These are phyloP conservation scores for Ophioderma brevispina DNA, from an alignment of 35 echinoderm and acorn worm genomes.

Conservation along the genomic window DNA sequence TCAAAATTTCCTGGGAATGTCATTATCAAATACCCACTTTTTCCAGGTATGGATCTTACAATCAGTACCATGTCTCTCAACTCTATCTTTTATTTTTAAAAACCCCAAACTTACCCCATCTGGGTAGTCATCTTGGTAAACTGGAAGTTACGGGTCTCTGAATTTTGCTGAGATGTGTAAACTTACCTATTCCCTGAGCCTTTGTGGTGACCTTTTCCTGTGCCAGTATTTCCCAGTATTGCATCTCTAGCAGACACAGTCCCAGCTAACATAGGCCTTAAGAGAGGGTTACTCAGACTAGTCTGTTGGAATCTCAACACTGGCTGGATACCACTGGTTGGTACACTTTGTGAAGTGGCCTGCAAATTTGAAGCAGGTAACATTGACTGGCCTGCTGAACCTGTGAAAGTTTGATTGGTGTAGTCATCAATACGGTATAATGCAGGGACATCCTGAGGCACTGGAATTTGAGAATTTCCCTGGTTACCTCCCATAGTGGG, in stretches of 20 bases:
- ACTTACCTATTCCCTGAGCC: background rate
- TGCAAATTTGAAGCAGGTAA: constrained; percentile 22
- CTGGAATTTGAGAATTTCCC: constrained; percentile 1
- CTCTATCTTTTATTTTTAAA: too few relatives aligned
- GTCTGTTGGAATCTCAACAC: background rate
- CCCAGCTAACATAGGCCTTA: background rate
- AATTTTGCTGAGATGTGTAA: too few relatives aligned
- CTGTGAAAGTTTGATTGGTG: constrained; percentile 31
- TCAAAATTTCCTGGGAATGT: too few relatives aligned
- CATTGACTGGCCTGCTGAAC: background rate
- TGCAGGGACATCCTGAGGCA: constrained; percentile 46
- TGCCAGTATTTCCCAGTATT: background rate
- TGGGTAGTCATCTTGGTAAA: too few relatives aligned
- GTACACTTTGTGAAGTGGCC: constrained; percentile 33
- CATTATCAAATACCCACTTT: too few relatives aligned
- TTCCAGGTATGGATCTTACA: too few relatives aligned
- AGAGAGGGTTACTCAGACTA: background rate
- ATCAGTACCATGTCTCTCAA: too few relatives aligned
- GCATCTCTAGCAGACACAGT: background rate
- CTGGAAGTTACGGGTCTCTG: too few relatives aligned
- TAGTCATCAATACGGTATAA: constrained; percentile 35
- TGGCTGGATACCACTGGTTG: background rate
- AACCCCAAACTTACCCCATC: too few relatives aligned
- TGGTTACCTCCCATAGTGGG: background rate
- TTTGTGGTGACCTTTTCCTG: background rate